Conservation (phyloP, 2,113 vertebrate species). For the Trichomycterus rosablanca region DNA sequence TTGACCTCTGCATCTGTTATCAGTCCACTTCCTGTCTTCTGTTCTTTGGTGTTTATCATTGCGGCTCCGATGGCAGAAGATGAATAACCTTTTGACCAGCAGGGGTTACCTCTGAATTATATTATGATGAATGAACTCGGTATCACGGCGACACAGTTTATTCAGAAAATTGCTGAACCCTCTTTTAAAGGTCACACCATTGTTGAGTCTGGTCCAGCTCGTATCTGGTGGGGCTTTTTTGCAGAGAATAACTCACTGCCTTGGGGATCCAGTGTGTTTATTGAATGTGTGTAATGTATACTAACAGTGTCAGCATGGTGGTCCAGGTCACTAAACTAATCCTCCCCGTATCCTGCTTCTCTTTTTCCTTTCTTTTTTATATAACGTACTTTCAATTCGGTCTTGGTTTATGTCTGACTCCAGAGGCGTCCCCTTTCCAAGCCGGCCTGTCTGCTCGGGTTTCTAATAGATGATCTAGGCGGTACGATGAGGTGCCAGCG, state of each 20-base stretch:
- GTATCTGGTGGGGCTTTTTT: not conserved
- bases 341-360: too few relatives aligned
- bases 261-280: conserved; percentile 28
- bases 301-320: conserved; percentile 53
- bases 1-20: conserved; percentile 6
- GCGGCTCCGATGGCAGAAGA: conserved; percentile 37
- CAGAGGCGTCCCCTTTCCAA: conserved; percentile 15
- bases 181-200: conserved; percentile 21
- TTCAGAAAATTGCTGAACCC: conserved; percentile 46
- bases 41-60: conserved; percentile 43
- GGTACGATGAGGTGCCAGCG: conserved; percentile 51
- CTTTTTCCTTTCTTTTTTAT: conserved; percentile 32
- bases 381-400: conserved; percentile 29
- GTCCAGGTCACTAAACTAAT: conserved; percentile 32
- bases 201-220: conserved; percentile 7
- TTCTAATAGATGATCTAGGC: too few relatives aligned
- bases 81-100: not conserved
- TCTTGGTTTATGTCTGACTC: conserved; percentile 30
- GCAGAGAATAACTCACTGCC: not conserved
- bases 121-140: conserved; percentile 14
- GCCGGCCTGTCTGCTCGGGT: conserved; percentile 30
- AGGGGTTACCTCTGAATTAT: not conserved
- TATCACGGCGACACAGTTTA: conserved; percentile 26
- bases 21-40: conserved; percentile 14
- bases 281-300: conserved; percentile 44